Base-by-base conservation (phyloP, 1,140 invertebrate species). In the Lordiphosa mommai region DNA sequence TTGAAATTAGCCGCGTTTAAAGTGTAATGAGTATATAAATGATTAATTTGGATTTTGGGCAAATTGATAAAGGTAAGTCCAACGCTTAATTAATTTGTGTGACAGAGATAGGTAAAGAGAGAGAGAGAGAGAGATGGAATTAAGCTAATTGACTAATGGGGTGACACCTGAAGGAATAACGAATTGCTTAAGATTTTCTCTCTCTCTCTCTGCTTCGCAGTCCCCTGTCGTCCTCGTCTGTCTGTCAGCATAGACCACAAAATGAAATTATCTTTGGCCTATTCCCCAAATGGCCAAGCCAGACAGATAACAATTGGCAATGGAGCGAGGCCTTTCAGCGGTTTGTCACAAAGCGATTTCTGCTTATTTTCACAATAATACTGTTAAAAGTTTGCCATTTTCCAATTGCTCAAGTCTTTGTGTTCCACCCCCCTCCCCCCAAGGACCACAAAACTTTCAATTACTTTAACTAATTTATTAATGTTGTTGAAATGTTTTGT, bases 391-490 rank as follows among this genome's bases (percentile, higher is more conserved):
- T 41, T 41, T 16, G 17, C 38, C 46, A 48, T 48, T 46, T 46
- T 33, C 46, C 46, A 48, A 48, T 46, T 47, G 29, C 6, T 30
- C 44, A 32, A 30, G 23, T 1, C 20, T 6, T 23, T 23, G 20
- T 23, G 20, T 23, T 23, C 20, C 20, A n/a, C 20, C 16, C 3
- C 6, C 6, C 20, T 5, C 14, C 7, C 27, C 14, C 9, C 10
- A 16, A 33, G 44, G 30, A 47, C 44, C 23, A 33, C 29, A 36
- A 51, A 40, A 12, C 40, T 51, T 51, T 51, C 49, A 51, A 51
- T 37, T 51, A 38, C 34, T 51, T 51, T 32, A 40, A 38, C 33
- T 51, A 51, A 51, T 51, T 51, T 51, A 37, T 51, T 37, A 51
- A 51, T 51, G 49, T 40, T 51, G 36, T 27, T 51, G 33, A 49